Conservation (phyloP, 2,797 vertebrate genomes). For the Heteromormyrus szaboi region DNA sequence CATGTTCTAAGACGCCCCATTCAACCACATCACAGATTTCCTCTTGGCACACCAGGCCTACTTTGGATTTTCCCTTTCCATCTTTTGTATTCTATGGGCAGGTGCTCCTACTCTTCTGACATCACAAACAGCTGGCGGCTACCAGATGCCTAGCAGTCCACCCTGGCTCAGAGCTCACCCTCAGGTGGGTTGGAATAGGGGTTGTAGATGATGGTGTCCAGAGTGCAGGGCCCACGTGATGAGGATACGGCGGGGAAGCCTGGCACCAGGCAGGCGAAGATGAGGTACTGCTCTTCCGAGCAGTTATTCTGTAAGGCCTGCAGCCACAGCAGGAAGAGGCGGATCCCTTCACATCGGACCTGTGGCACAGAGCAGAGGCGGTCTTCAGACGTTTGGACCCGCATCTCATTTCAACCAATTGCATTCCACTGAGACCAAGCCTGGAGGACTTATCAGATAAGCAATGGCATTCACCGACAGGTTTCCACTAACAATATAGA, state of each 20-base stretch:
- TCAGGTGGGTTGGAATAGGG: constrained; percentile 66
- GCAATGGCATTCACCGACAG: neutral
- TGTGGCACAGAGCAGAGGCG: constrained; percentile 36
- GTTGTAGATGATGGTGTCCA: constrained; percentile 87
- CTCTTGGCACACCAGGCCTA: neutral
- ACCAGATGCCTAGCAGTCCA: neutral
- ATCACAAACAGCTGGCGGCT: neutral
- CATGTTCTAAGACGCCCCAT: neutral
- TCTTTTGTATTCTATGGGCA: neutral
- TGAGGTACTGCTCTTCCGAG: constrained; percentile 88
- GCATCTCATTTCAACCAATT: neutral
- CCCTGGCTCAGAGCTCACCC: constrained; percentile 56
- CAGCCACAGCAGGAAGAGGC: constrained; percentile 94
- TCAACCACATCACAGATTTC: neutral
- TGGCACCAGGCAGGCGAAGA: constrained; percentile 93
- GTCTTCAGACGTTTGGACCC: neutral
- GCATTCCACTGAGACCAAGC: neutral
- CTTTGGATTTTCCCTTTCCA: neutral
- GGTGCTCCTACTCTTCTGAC: neutral
- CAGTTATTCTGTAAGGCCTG: constrained; percentile 92
- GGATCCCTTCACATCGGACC: constrained; percentile 96
- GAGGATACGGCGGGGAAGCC: constrained; percentile 87
- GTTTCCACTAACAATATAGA: neutral
- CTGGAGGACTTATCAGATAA: neutral
- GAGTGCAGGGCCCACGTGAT: constrained; percentile 81